Conservation (phyloP, 2,797 vertebrate genomes). For the Lithobates pipiens region DNA sequence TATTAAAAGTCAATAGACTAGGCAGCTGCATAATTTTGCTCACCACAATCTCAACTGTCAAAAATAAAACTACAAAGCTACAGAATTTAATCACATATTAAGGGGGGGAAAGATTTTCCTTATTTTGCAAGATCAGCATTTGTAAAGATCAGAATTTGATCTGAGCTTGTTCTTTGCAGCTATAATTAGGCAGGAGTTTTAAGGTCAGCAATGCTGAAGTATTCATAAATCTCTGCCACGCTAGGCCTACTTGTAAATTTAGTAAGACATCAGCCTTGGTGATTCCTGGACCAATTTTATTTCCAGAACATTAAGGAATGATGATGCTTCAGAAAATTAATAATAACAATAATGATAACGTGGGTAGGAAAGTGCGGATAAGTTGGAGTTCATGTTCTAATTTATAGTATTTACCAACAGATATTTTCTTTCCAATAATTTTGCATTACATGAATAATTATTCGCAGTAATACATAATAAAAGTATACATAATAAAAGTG, state of each 20-base stretch:
- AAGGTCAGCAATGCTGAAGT: slow-evolving; percentile 50
- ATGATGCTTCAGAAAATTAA: not conserved
- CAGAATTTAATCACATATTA: slow-evolving; percentile 17
- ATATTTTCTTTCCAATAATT: not conserved
- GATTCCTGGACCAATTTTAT: slow-evolving; percentile 11
- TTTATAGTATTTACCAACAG: not conserved
- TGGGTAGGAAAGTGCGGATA: not conserved
- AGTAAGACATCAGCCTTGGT: slow-evolving; percentile 37
- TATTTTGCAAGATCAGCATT: slow-evolving; percentile 51
- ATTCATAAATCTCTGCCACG: slow-evolving; percentile 57
- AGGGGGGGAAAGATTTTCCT: slow-evolving; percentile 1
- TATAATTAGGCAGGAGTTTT: slow-evolving; percentile 49
- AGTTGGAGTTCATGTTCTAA: not conserved
- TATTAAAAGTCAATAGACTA: slow-evolving; percentile 44
- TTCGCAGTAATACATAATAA: not conserved
- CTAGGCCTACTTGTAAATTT: slow-evolving; percentile 35
- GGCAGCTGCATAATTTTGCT: slow-evolving; percentile 4
- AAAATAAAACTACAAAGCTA: slow-evolving; percentile 2
- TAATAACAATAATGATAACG: slow-evolving; percentile 4
- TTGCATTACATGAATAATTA: not conserved
- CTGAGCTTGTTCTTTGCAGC: slow-evolving; percentile 41
- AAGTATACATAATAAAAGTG: too few relatives aligned
- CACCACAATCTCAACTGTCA: not conserved
- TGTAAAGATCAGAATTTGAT: slow-evolving; percentile 52
- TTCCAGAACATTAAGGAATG: slow-evolving; percentile 8